Conservation (phyloP, 2,888 invertebrate species). For the Agrypnus murinus region DNA sequence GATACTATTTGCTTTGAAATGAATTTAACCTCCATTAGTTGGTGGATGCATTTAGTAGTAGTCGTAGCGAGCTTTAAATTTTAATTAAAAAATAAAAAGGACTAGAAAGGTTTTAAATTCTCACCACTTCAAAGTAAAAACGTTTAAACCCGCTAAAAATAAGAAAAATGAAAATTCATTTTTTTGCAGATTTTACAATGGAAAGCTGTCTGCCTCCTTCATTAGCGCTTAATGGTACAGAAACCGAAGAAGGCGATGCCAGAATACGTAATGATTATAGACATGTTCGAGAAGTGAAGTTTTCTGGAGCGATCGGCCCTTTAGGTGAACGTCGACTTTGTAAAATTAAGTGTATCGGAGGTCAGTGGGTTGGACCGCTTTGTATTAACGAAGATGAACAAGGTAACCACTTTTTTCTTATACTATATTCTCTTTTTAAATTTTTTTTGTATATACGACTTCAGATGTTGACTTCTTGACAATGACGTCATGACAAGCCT, state of each 20-base stretch:
- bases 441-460: too few species aligned
- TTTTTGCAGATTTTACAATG: slow-evolving; percentile 64
- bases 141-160: neutral
- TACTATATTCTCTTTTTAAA: too few species aligned
- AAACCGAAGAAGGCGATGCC: slow-evolving; percentile 67
- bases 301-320: slow-evolving; percentile 85
- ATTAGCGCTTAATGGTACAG: slow-evolving; percentile 70
- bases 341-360: slow-evolving; percentile 89
- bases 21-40: slow-evolving; percentile 1
- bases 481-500: too few species aligned
- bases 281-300: slow-evolving; percentile 76
- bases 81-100: neutral
- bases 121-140: neutral
- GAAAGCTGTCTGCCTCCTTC: slow-evolving; percentile 70
- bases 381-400: slow-evolving; percentile 69
- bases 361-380: slow-evolving; percentile 89
- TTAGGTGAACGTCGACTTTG: slow-evolving; percentile 83
- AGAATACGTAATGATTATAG: slow-evolving; percentile 69
- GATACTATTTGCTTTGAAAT: slow-evolving; percentile 5
- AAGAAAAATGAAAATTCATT: slow-evolving; percentile 19
- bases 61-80: too few species aligned
- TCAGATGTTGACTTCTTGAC: too few species aligned
- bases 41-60: neutral
- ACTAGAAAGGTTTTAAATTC: slow-evolving; percentile 26
- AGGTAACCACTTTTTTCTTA: slow-evolving; percentile 33